Evolutionary conservation across 2,113 vertebrate species (phyloP), one percentile per base, ranked within the genome.

Genomic region (Campylomormyrus tamandua): DNA sequence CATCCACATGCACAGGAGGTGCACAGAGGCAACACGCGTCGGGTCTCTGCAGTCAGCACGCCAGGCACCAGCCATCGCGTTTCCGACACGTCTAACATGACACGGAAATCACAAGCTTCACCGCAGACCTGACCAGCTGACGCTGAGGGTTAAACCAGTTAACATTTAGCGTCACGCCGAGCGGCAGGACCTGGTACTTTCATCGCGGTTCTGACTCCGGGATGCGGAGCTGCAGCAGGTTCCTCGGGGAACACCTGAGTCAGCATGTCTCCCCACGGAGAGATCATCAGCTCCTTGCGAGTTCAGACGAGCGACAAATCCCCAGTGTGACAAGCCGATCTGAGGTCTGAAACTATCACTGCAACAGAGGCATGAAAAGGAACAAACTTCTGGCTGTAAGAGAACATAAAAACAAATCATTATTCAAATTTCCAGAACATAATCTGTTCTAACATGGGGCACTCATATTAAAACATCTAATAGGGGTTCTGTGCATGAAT

Each of bases 331-430:
- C 35, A 4, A 80, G 35, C 11, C 7, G 31, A 77, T 39, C 70
- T 39, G 70, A 39, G 31, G 70, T 39, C 74, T 80, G 35, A 42
- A 19, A 80, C 74, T 7, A 39, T 80, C 13, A 17, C 70, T 39
- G 15, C 35, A 6, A 39, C 27, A 4, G 70, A 27, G 5, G 35
- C 70, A 77, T 15, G 13, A 39, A 77, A 77, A 39, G 17, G 31
- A 15, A 15, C 70, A 39, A 6, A 77, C 13, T 17, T 66, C n/a
- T 27, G 62, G 24, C 9, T 13, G 58, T 11, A 66, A 66, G 24
- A 66, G 8, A 66, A 27, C 58, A 97, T 97, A 98, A 97, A 94
- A 96, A 80, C 11, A 80, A 42, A 35, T 96, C 95, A 83, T 83
- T 21, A 83, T 45, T 21, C 1, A 42, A 45, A 42, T 17, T 83